A percentile compares a stretch with the other conserved stretches of the same genome.
Conservation (phyloP, 2,888 invertebrate genomes). For the Venustoraphidia nigricollis region DNA sequence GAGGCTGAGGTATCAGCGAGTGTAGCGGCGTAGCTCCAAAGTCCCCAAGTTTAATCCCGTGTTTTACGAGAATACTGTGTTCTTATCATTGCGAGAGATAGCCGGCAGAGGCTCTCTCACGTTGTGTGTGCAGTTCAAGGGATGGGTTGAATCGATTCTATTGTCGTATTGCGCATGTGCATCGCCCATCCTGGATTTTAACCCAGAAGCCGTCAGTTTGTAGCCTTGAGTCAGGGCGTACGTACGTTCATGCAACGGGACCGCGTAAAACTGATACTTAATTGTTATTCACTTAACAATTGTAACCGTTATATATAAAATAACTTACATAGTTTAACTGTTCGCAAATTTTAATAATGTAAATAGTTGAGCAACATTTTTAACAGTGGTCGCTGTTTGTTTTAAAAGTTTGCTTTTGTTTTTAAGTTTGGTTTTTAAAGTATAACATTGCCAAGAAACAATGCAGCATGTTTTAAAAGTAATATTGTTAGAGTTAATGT, state of each 20-base stretch:
- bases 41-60: slow-evolving; percentile 1
- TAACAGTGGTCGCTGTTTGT: too few relatives aligned
- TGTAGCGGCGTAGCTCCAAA: not conserved
- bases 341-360: too few relatives aligned
- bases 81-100: not conserved
- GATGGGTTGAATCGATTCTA: slow-evolving; percentile 5
- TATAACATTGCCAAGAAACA: too few relatives aligned
- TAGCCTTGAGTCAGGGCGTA: slow-evolving; percentile 3
- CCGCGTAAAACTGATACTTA: too few relatives aligned
- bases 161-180: slow-evolving; percentile 1
- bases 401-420: too few relatives aligned
- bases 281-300: too few relatives aligned
- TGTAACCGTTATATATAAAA: too few relatives aligned
- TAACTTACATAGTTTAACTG: too few relatives aligned
- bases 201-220: slow-evolving; percentile 5
- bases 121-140: not conserved
- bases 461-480: too few relatives aligned
- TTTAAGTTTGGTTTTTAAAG: too few relatives aligned
- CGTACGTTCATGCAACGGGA: not conserved
- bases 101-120: not conserved
- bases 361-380: too few relatives aligned
- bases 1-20: not conserved
- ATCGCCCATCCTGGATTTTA: slow-evolving; percentile 2
- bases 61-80: slow-evolving; percentile 1
- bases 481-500: too few relatives aligned